Evolutionary conservation across 2,113 vertebrate species (phyloP).

Genomic region (Hepsetus odoe): DNA sequence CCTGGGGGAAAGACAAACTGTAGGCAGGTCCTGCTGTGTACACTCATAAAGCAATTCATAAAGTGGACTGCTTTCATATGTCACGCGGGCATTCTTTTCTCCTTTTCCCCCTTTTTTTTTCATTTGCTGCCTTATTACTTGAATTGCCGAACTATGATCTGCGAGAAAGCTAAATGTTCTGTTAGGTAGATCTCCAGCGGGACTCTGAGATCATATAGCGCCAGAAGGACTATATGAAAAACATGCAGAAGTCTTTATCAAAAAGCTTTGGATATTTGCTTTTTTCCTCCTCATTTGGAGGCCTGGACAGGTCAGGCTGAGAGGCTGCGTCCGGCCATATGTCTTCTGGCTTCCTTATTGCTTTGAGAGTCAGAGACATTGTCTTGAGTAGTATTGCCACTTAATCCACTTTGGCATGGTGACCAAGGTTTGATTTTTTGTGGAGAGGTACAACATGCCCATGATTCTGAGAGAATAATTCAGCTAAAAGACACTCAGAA

Average conservation of each 20-base stretch:
- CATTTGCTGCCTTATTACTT: slow-evolving; percentile 62
- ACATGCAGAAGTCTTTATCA: slow-evolving; percentile 64
- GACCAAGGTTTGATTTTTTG: slow-evolving; percentile 45
- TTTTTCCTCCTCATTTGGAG: slow-evolving; percentile 64
- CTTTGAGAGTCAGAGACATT: slow-evolving; percentile 53
- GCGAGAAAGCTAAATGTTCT: slow-evolving; percentile 59
- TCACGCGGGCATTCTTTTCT: slow-evolving; percentile 42
- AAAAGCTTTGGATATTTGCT: slow-evolving; percentile 57
- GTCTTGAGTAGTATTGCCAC: slow-evolving; percentile 54
- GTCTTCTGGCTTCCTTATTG: slow-evolving; percentile 58
- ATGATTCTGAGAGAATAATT: neutral
- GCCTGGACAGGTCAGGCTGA: slow-evolving; percentile 58
- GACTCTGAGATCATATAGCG: slow-evolving; percentile 45
- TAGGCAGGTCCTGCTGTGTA: slow-evolving; percentile 54
- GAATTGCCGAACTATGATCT: slow-evolving; percentile 57
- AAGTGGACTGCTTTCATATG: slow-evolving; percentile 52
- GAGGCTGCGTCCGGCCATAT: slow-evolving; percentile 55
- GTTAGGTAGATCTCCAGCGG: slow-evolving; percentile 56
- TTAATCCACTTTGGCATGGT: slow-evolving; percentile 58
- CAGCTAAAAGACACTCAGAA: too few species aligned
- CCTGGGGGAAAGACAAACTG: slow-evolving; percentile 59
- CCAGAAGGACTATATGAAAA: slow-evolving; percentile 58
- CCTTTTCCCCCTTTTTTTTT: slow-evolving; percentile 32
- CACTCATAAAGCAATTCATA: slow-evolving; percentile 64
- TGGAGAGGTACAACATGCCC: slow-evolving; percentile 6